Percentiles rank a stretch among this genome's conserved stretches.
Conservation (phyloP, 2,113 vertebrate species). For the Festucalex cinctus region DNA sequence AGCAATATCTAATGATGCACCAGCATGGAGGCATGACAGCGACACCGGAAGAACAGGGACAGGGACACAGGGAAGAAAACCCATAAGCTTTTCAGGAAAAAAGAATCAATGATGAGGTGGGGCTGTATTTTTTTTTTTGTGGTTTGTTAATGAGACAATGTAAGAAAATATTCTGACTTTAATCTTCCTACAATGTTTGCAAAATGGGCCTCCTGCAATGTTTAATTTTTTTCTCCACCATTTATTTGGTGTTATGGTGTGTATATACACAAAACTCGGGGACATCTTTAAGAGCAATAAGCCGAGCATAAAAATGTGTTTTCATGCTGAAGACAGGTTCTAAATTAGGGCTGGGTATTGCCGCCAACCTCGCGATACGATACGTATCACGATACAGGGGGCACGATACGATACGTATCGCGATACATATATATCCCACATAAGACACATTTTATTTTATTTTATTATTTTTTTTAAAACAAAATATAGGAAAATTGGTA, state of each 20-base stretch:
- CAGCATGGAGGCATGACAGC: conserved; percentile 41
- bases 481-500: too few relatives aligned
- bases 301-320: conserved; percentile 30
- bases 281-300: conserved; percentile 31
- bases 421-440: too few relatives aligned
- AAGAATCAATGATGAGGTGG: conserved; percentile 4
- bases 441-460: too few relatives aligned
- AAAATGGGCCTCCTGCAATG: not conserved
- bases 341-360: too few relatives aligned
- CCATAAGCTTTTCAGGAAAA: conserved; percentile 1
- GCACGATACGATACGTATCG: too few relatives aligned
- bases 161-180: not conserved
- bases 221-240: not conserved
- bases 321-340: not conserved
- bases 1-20: conserved; percentile 52
- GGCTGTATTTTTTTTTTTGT: not conserved
- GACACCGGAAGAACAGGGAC: too few relatives aligned
- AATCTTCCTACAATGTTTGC: not conserved
- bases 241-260: not conserved
- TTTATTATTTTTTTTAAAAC: too few relatives aligned
- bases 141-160: conserved; percentile 1
- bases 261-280: conserved; percentile 3
- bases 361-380: too few relatives aligned
- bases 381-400: too few relatives aligned
- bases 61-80: conserved; percentile 11